Conservation (phyloP, 2,888 invertebrate species). For the Caenorhabditis sinica region DNA sequence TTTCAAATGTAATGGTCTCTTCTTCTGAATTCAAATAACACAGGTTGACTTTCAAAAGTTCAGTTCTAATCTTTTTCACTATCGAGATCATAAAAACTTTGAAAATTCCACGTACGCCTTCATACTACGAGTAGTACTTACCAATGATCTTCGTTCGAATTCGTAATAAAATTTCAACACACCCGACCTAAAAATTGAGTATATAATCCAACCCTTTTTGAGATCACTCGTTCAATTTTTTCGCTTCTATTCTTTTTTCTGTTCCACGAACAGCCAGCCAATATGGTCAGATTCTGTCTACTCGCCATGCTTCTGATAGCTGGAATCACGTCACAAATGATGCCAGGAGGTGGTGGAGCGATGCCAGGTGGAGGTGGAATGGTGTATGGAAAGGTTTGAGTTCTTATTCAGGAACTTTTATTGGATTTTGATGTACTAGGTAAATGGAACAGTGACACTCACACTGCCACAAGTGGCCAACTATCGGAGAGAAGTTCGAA, state of each 20-base stretch:
- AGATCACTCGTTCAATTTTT: not conserved
- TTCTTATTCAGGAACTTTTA: not conserved
- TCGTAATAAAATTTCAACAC: conserved; percentile 2
- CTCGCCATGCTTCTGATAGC: not conserved
- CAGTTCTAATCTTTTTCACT: too few relatives aligned
- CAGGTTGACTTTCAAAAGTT: too few relatives aligned
- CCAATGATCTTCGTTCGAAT: not conserved
- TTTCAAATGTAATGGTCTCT: too few relatives aligned
- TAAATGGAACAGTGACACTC: not conserved
- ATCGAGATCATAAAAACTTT: not conserved
- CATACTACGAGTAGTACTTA: too few relatives aligned
- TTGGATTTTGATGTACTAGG: not conserved
- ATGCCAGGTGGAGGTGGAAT: conserved; percentile 15
- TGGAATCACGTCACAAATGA: not conserved
- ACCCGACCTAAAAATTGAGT: not conserved
- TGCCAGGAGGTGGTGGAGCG: conserved; percentile 17
- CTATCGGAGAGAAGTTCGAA: conserved; percentile 9
- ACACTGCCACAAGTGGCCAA: conserved; percentile 6
- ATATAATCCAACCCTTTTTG: not conserved
- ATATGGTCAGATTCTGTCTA: not conserved
- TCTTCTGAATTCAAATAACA: too few relatives aligned
- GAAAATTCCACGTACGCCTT: not conserved
- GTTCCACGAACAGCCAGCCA: not conserved
- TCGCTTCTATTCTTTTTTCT: not conserved
- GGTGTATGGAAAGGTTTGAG: conserved; percentile 4